A percentile compares a stretch with the other conserved stretches of the same genome.
phyloP scores from a whole-genome alignment of 1,140 invertebrate genomes.

The Orius insidiosus region DNA sequence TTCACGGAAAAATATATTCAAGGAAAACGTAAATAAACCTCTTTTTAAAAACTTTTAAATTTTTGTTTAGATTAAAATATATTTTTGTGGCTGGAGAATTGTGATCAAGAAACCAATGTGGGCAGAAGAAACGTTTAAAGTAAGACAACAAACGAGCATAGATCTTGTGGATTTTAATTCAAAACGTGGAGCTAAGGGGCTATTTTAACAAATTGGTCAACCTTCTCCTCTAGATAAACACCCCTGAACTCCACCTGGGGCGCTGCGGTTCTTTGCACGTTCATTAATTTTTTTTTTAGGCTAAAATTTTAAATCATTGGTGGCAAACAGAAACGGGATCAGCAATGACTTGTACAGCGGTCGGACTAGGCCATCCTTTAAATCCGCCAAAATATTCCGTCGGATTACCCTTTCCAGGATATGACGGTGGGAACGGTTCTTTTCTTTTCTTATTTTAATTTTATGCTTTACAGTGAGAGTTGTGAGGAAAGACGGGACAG shows the following conservation, averaged over 20 bases:
- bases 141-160: no score
- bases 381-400: slow-evolving; percentile 49
- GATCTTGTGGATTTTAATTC: no score
- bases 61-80: slow-evolving; percentile 40
- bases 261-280: no score
- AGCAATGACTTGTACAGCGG: slow-evolving; percentile 65
- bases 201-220: no score
- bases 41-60: neutral
- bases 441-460: no score
- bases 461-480: no score
- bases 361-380: slow-evolving; percentile 49
- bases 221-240: no score
- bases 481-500: slow-evolving; percentile 47
- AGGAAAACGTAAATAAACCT: slow-evolving; percentile 36
- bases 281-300: no score
- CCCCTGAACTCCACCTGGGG: no score
- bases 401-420: slow-evolving; percentile 65
- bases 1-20: slow-evolving; percentile 46
- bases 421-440: no score
- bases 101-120: slow-evolving; percentile 82
- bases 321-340: slow-evolving; percentile 93
- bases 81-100: slow-evolving; percentile 87
- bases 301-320: slow-evolving; percentile 84
- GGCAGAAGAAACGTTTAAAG: slow-evolving; percentile 59
- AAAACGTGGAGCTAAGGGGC: no score